A percentile compares a stretch with the other conserved stretches of the same genome.
Conservation (phyloP, 2,797 vertebrate genomes). For the Tiaroga cobitis region DNA sequence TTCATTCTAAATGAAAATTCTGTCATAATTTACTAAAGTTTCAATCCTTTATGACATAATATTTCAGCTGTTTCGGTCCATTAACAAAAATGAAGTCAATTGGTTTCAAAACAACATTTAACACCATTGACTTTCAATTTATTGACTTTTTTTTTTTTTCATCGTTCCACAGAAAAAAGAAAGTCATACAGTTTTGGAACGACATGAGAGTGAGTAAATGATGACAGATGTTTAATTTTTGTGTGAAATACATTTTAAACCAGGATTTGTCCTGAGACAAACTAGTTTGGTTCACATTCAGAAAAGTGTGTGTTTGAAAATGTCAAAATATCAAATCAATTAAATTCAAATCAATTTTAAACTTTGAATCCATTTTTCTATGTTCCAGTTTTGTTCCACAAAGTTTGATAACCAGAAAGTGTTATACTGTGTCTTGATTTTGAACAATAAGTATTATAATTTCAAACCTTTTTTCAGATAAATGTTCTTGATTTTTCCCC, state of each 20-base stretch:
- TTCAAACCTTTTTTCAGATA: not conserved
- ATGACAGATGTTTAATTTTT: slow-evolving; percentile 11
- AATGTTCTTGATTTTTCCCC: not conserved
- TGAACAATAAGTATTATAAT: not conserved
- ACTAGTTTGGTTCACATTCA: not conserved
- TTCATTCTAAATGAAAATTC: not conserved
- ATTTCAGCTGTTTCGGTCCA: not conserved
- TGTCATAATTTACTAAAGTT: not conserved
- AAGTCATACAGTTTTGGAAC: not conserved
- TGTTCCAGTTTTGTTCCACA: not conserved
- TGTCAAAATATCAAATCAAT: not conserved
- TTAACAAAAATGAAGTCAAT: not conserved
- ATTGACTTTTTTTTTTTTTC: no score
- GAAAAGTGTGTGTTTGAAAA: not conserved
- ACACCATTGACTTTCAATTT: not conserved
- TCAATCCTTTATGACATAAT: not conserved
- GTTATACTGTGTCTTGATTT: not conserved
- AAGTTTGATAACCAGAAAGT: not conserved
- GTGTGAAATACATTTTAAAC: not conserved
- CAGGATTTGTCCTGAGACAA: not conserved
- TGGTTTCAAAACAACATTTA: not conserved
- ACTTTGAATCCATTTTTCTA: not conserved
- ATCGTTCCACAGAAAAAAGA: not conserved
- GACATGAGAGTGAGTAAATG: not conserved
- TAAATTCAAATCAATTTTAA: not conserved